Evolutionary conservation across 64 coral and sea anemone genomes (phyloP).

Genomic region (Stichodactyla mertensii): DNA sequence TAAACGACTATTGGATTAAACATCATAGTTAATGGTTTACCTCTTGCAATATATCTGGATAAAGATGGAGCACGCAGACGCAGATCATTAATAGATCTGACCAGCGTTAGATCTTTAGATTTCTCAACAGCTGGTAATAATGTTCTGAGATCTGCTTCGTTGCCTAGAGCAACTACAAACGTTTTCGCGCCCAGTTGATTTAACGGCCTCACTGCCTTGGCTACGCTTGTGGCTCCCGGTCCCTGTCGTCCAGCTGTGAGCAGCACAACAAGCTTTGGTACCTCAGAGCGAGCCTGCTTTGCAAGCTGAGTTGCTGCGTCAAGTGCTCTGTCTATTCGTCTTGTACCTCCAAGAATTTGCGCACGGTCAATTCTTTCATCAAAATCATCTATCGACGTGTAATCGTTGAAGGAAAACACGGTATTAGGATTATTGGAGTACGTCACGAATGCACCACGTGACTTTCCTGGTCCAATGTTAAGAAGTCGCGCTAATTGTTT

Average conservation of each 20-base stretch:
- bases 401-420: slow-evolving; percentile 11
- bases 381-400: slow-evolving; percentile 4
- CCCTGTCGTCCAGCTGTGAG: slow-evolving; percentile 23
- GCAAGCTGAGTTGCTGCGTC: slow-evolving; percentile 12
- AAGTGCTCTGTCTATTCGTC: slow-evolving; percentile 47
- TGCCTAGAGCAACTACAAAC: slow-evolving; percentile 53
- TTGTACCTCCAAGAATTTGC: slow-evolving; percentile 5
- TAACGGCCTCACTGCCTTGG: slow-evolving; percentile 2
- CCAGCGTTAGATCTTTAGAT: slow-evolving; percentile 33
- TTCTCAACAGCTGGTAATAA: slow-evolving; percentile 29
- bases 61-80: slow-evolving; percentile 2
- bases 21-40: background rate
- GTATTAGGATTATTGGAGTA: slow-evolving; percentile 23
- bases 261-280: slow-evolving; percentile 22
- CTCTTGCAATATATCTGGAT: slow-evolving; percentile 8
- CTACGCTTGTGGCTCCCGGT: background rate
- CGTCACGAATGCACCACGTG: slow-evolving; percentile 40
- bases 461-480: slow-evolving; percentile 25
- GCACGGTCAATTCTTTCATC: background rate
- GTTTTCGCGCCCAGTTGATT: slow-evolving; percentile 9
- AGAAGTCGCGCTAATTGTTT: slow-evolving; percentile 35
- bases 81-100: slow-evolving; percentile 4
- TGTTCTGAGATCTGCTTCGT: slow-evolving; percentile 18
- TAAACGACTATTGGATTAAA: too few species aligned
- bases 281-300: slow-evolving; percentile 1